Conservation (phyloP, 2,113 vertebrate species). For the Centrocercus urophasianus region DNA sequence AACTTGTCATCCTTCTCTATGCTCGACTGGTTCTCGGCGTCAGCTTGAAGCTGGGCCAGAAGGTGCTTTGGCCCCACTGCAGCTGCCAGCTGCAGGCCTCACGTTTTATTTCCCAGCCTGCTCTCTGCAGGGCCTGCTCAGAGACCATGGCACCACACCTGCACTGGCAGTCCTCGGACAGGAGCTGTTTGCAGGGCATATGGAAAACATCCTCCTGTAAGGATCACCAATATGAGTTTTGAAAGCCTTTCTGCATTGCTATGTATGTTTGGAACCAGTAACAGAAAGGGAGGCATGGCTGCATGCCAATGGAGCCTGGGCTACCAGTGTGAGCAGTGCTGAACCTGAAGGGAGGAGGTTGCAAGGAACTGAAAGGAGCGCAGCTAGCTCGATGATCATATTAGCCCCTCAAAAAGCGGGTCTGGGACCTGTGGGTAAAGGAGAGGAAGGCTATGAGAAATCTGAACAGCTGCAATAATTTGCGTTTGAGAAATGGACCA, state of each 20-base stretch:
- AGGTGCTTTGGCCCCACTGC: background rate
- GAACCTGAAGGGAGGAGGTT: background rate
- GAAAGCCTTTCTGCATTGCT: background rate
- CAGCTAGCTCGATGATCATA: background rate
- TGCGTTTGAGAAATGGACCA: background rate
- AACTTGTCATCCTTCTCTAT: background rate
- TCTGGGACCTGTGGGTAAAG: background rate
- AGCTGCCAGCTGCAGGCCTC: background rate
- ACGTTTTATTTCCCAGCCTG: background rate
- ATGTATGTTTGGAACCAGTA: background rate
- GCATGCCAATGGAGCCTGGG: background rate
- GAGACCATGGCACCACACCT: accelerated
- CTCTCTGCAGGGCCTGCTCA: accelerated
- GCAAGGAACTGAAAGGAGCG: background rate
- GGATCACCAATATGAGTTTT: background rate
- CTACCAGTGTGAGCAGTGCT: accelerated
- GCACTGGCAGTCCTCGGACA: accelerated
- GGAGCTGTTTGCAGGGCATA: background rate
- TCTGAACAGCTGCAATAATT: accelerated
- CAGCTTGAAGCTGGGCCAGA: background rate
- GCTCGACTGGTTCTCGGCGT: background rate
- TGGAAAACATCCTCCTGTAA: background rate
- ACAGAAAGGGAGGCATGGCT: background rate
- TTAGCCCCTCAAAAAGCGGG: background rate
- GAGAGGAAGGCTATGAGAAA: background rate